These are phyloP conservation scores for Tylochromis polylepis DNA, from an alignment of 2,113 vertebrate species.

Conservation along the genomic window DNA sequence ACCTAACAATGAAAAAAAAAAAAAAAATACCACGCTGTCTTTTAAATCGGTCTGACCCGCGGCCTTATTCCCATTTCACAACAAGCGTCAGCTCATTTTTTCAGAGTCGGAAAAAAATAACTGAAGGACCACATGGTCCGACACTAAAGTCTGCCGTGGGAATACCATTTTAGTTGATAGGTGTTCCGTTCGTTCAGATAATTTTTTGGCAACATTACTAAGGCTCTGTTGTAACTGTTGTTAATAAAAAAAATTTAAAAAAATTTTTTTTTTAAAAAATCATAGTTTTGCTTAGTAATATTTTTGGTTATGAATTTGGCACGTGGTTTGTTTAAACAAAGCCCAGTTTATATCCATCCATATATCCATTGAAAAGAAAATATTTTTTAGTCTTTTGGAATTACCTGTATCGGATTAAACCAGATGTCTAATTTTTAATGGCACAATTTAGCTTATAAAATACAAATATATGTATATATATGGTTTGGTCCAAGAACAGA, in stretches of 20 bases:
- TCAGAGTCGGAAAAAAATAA: constrained; percentile 49
- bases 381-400: background rate
- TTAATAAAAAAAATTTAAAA: background rate
- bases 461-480: too few relatives aligned
- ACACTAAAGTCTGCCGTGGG: constrained; percentile 36
- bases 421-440: background rate
- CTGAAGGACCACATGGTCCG: constrained; percentile 41
- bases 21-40: background rate
- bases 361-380: background rate
- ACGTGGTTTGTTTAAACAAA: background rate
- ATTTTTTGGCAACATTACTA: background rate
- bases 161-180: background rate
- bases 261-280: too few relatives aligned
- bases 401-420: background rate
- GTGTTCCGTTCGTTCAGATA: background rate
- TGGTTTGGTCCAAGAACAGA: too few relatives aligned
- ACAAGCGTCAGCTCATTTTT: background rate
- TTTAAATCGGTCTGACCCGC: background rate
- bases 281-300: background rate
- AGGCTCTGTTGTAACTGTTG: background rate
- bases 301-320: background rate
- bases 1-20: background rate
- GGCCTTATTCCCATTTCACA: constrained; percentile 16
- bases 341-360: too few relatives aligned
- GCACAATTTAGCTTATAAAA: too few relatives aligned